A percentile compares a stretch with the other conserved stretches of the same genome.
Evolutionary conservation across 2,113 vertebrate species (phyloP).

Genomic region (Petrocephalus microphthalmus): DNA sequence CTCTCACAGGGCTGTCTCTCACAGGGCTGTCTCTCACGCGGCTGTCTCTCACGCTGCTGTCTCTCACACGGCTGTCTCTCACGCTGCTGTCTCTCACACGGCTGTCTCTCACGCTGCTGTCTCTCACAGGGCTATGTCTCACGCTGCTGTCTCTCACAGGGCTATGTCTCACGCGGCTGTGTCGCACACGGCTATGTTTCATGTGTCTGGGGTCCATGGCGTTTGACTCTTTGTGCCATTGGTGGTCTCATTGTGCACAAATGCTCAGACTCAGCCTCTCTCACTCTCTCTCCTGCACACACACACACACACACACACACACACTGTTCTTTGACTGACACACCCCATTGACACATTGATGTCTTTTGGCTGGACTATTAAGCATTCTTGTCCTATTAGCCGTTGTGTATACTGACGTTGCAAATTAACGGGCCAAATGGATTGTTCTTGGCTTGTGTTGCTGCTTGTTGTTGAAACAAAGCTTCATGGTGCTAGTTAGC

Average conservation of each 20-base stretch:
- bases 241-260: neutral
- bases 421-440: conserved; percentile 16
- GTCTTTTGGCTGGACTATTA: conserved; percentile 21
- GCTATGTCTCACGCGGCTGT: too few relatives aligned
- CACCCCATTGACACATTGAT: conserved; percentile 10
- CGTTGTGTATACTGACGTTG: conserved; percentile 15
- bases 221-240: neutral
- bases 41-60: too few relatives aligned
- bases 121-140: too few relatives aligned
- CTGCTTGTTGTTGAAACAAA: conserved; percentile 39
- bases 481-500: neutral
- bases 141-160: too few relatives aligned
- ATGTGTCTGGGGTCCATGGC: neutral
- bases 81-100: too few relatives aligned
- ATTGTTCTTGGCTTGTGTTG: conserved; percentile 23
- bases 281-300: neutral
- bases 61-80: too few relatives aligned
- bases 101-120: too few relatives aligned
- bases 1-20: neutral
- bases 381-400: conserved; percentile 24
- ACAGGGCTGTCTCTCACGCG: too few relatives aligned
- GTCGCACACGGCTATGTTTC: too few relatives aligned
- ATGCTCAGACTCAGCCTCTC: neutral
- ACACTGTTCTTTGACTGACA: neutral
- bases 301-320: neutral